These are phyloP conservation scores for Actinia tenebrosa DNA, from an alignment of 64 coral and sea anemone species.

Conservation along the genomic window DNA sequence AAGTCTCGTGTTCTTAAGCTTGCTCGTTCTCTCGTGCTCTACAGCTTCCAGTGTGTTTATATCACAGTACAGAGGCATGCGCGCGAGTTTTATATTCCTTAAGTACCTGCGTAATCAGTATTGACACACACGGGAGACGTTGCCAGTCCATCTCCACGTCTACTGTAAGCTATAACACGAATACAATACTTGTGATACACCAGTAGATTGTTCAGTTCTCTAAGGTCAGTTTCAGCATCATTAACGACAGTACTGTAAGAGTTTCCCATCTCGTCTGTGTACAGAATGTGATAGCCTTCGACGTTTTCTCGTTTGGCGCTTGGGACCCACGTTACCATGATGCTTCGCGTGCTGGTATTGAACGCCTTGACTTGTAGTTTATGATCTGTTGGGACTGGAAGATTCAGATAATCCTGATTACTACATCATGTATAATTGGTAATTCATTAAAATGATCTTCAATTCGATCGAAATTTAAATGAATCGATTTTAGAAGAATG, in stretches of 20 bases:
- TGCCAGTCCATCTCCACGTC: slow-evolving; percentile 58
- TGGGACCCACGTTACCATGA: slow-evolving; percentile 40
- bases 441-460: too few species aligned
- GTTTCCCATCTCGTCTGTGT: background rate
- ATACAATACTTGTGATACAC: slow-evolving; percentile 48
- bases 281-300: slow-evolving; percentile 30
- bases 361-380: slow-evolving; percentile 25
- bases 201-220: slow-evolving; percentile 17
- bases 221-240: background rate
- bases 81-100: too few species aligned
- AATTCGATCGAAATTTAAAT: too few species aligned
- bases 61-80: too few species aligned
- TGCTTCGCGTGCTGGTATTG: slow-evolving; percentile 58
- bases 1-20: too few species aligned
- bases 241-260: slow-evolving; percentile 10
- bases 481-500: too few species aligned
- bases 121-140: slow-evolving; percentile 26
- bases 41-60: too few species aligned
- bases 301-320: background rate
- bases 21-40: too few species aligned
- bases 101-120: slow-evolving; percentile 50
- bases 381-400: slow-evolving; percentile 34
- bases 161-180: slow-evolving; percentile 34
- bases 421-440: too few species aligned
- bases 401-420: background rate